phyloP scores from a whole-genome alignment of 2,113 vertebrate species.

The Tretioscincus oriximinensis region DNA sequence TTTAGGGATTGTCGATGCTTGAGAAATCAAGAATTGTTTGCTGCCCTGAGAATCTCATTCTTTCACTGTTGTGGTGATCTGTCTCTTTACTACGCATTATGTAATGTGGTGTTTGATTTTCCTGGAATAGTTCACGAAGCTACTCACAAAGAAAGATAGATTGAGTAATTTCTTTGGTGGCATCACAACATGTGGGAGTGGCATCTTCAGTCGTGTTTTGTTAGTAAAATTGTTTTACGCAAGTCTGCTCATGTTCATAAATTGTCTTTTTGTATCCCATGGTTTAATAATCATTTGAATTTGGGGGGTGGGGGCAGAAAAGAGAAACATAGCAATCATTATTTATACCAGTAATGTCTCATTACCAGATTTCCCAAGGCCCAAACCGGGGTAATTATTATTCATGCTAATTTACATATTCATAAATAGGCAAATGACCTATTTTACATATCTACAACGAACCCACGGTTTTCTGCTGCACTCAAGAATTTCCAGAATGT shows the following conservation, averaged over 20 bases:
- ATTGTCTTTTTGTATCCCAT: background rate
- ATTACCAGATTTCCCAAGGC: no score
- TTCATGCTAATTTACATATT: no score
- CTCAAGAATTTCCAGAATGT: no score
- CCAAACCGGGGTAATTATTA: no score
- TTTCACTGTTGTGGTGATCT: background rate
- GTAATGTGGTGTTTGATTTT: background rate
- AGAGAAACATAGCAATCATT: no score
- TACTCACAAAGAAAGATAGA: background rate
- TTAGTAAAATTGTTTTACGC: background rate
- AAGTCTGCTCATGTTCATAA: background rate
- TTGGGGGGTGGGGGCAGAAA: no score
- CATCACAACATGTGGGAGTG: background rate
- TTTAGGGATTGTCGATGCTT: background rate
- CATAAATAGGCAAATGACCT: no score
- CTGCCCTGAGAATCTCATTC: background rate
- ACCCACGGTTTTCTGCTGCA: no score
- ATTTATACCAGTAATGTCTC: no score
- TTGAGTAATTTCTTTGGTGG: background rate
- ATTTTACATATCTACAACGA: no score
- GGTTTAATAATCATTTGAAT: background rate
- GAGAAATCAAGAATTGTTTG: background rate
- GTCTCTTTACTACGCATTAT: accelerated
- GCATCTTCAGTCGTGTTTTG: background rate
- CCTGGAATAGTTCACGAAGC: background rate